Percentiles rank a stretch among this genome's conserved stretches.
Conservation (phyloP, 2,888 invertebrate genomes). For the Folsomia candida region DNA sequence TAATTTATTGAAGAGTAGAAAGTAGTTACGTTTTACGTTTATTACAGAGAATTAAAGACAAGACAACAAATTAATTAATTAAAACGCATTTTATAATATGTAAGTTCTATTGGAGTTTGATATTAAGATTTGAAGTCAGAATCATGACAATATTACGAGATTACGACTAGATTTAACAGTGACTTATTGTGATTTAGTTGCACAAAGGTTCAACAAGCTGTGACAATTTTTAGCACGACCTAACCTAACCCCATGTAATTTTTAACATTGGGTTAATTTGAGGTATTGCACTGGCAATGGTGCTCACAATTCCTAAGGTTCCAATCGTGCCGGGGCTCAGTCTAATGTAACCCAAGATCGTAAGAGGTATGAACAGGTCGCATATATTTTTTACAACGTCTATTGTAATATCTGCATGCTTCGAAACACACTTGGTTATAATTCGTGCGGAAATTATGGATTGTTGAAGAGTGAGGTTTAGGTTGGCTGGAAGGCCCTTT, state of each 20-base stretch:
- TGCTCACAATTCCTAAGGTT: slow-evolving; percentile 74
- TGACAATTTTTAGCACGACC: no score
- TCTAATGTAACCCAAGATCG: slow-evolving; percentile 73
- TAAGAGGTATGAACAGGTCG: slow-evolving; percentile 82
- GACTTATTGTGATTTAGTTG: no score
- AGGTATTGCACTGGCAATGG: slow-evolving; percentile 72
- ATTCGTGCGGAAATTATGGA: slow-evolving; percentile 14
- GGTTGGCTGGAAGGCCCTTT: not conserved
- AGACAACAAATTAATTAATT: no score
- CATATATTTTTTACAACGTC: slow-evolving; percentile 83
- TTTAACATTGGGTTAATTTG: slow-evolving; percentile 69
- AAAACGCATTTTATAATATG: no score
- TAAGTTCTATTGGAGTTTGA: not conserved
- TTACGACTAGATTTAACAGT: no score
- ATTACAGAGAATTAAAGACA: no score
- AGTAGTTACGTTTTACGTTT: no score
- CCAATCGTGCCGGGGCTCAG: slow-evolving; percentile 77
- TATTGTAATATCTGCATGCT: slow-evolving; percentile 68
- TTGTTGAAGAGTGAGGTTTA: slow-evolving; percentile 8
- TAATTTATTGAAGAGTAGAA: no score
- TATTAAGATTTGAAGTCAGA: not conserved
- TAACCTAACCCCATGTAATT: no score
- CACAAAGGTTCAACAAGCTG: not conserved
- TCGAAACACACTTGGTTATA: slow-evolving; percentile 49
- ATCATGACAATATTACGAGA: no score